Percentiles rank a stretch among this genome's conserved stretches.
These are phyloP conservation scores for Gymnodraco acuticeps DNA, from an alignment of 2,797 vertebrate genomes.

Conservation along the genomic window DNA sequence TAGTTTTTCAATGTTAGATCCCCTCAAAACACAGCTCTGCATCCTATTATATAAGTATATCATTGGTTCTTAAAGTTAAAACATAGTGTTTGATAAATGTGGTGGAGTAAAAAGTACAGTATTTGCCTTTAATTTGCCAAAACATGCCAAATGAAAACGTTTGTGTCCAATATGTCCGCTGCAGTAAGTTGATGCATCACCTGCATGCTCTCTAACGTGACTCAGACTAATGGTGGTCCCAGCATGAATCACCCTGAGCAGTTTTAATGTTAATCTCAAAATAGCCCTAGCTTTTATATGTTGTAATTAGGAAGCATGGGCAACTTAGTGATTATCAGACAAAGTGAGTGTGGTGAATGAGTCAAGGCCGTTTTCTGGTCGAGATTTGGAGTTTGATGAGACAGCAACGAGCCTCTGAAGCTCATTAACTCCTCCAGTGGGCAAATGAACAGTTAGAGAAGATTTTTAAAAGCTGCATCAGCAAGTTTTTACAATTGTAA, in stretches of 20 bases:
- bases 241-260: constrained; percentile 26
- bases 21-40: too few species aligned
- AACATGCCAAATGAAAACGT: too few species aligned
- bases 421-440: constrained; percentile 39
- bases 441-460: background rate
- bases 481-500: background rate
- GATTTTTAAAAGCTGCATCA: background rate
- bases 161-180: background rate
- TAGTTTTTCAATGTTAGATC: too few species aligned
- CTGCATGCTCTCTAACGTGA: constrained; percentile 17
- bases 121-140: too few species aligned
- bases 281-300: constrained; percentile 13
- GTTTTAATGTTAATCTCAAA: constrained; percentile 3
- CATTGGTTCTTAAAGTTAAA: too few species aligned
- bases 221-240: constrained; percentile 20
- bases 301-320: constrained; percentile 52
- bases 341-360: constrained; percentile 14
- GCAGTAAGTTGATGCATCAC: constrained; percentile 4
- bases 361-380: background rate
- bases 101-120: too few species aligned
- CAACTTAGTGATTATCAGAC: constrained; percentile 29
- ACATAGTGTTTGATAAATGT: too few species aligned
- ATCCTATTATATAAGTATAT: too few species aligned
- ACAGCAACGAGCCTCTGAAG: constrained; percentile 30
- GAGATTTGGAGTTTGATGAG: constrained; percentile 31